These are phyloP conservation scores for Microplitis demolitor DNA, from an alignment of 1,140 invertebrate species.

Conservation along the genomic window DNA sequence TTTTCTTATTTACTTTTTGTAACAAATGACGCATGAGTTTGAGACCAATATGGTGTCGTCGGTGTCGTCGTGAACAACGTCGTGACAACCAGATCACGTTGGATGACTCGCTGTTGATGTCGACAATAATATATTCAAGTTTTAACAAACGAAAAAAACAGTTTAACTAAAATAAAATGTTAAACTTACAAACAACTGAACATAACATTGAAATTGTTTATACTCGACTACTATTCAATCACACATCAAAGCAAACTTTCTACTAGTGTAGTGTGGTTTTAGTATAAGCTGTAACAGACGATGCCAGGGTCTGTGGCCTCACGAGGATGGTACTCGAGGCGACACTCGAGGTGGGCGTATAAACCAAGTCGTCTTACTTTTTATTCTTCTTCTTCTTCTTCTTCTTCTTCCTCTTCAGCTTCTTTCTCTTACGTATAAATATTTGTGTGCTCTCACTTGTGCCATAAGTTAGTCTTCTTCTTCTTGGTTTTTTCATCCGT, in stretches of 20 bases:
- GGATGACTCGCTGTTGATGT: not conserved
- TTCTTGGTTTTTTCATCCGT: conserved; percentile 15
- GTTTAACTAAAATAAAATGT: too few relatives aligned
- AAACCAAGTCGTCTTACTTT: conserved; percentile 29
- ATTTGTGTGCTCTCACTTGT: not conserved
- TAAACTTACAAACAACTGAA: too few relatives aligned
- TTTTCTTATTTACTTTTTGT: not conserved
- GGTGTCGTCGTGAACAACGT: not conserved
- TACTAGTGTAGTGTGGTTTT: not conserved
- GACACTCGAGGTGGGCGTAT: conserved; percentile 45
- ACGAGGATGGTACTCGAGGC: conserved; percentile 35
- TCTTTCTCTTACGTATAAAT: not conserved
- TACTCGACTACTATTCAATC: not conserved
- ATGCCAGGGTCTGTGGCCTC: conserved; percentile 24
- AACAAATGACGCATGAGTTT: not conserved
- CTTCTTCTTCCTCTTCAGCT: not conserved
- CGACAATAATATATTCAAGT: too few relatives aligned
- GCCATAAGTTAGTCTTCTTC: not conserved
- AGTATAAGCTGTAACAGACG: not conserved
- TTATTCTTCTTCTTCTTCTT: conserved; percentile 15
- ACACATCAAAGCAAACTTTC: not conserved
- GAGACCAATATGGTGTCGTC: not conserved
- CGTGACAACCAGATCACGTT: conserved; percentile 2
- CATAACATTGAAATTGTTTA: not conserved
- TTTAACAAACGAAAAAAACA: too few relatives aligned